Evolutionary conservation across 2,888 invertebrate genomes (phyloP).

Genomic region (Diaprepes abbreviatus): DNA sequence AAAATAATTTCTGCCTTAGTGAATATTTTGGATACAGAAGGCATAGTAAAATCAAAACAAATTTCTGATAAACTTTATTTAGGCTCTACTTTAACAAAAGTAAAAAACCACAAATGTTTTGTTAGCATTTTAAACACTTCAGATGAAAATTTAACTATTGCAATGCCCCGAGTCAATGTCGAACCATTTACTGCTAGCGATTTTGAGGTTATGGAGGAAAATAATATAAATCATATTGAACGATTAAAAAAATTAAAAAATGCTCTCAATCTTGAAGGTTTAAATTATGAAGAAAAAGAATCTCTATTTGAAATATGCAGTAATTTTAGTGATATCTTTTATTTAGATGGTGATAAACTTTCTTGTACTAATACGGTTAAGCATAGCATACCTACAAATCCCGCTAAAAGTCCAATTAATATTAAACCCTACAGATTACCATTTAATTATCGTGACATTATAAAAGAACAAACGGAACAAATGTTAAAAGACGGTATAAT

Average conservation of each 20-base stretch:
- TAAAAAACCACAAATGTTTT: no score
- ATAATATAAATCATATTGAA: not conserved
- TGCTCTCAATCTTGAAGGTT: not conserved
- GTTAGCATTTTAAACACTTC: constrained; percentile 10
- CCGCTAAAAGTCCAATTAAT: no score
- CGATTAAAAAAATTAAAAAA: no score
- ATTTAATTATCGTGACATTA: no score
- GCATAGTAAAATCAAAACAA: not conserved
- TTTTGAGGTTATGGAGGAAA: not conserved
- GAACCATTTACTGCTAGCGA: not conserved
- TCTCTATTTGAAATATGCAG: constrained; percentile 2
- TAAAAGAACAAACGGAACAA: no score
- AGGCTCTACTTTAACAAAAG: constrained; percentile 1
- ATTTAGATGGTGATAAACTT: constrained; percentile 13
- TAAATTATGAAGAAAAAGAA: not conserved
- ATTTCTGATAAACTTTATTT: constrained; percentile 3
- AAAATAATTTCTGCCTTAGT: not conserved
- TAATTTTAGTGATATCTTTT: constrained; percentile 7
- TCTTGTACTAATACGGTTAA: not conserved
- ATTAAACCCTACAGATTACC: no score
- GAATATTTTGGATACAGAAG: not conserved
- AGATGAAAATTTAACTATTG: not conserved
- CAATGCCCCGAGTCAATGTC: not conserved
- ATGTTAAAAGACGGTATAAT: no score
- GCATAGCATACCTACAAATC: constrained; percentile 8